Percentiles rank a stretch among this genome's conserved stretches.
Conservation (phyloP, 2,797 vertebrate species). For the Channallabes apus region DNA sequence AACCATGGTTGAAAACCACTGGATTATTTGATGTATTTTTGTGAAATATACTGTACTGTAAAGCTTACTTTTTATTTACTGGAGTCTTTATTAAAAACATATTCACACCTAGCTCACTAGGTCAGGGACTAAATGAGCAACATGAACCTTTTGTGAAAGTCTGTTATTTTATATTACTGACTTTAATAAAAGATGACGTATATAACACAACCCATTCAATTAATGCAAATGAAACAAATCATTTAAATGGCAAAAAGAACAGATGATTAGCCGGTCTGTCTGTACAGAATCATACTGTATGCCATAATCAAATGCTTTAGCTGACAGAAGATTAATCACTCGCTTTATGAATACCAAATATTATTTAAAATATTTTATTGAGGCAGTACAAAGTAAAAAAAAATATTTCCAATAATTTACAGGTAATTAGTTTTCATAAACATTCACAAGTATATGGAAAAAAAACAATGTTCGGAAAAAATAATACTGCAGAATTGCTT, state of each 20-base stretch:
- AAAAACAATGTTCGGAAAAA: background rate
- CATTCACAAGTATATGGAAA: background rate
- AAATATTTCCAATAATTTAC: background rate
- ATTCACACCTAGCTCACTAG: background rate
- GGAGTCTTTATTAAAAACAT: background rate
- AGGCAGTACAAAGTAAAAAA: background rate
- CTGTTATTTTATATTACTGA: background rate
- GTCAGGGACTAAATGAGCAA: background rate
- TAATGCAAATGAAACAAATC: background rate
- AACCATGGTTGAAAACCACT: background rate
- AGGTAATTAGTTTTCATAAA: background rate
- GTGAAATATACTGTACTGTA: background rate
- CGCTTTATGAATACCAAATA: background rate
- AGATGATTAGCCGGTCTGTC: background rate
- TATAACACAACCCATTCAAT: background rate
- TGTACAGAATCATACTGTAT: background rate
- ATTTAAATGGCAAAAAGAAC: background rate
- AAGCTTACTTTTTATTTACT: background rate
- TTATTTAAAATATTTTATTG: background rate
- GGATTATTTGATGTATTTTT: background rate
- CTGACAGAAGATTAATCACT: background rate
- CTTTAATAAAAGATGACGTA: background rate
- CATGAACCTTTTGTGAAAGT: background rate
- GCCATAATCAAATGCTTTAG: background rate
- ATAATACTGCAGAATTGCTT: background rate